A percentile compares a stretch with the other conserved stretches of the same genome.
phyloP scores from a whole-genome alignment of 2,888 invertebrate genomes.

The Pasiphila rectangulata region DNA sequence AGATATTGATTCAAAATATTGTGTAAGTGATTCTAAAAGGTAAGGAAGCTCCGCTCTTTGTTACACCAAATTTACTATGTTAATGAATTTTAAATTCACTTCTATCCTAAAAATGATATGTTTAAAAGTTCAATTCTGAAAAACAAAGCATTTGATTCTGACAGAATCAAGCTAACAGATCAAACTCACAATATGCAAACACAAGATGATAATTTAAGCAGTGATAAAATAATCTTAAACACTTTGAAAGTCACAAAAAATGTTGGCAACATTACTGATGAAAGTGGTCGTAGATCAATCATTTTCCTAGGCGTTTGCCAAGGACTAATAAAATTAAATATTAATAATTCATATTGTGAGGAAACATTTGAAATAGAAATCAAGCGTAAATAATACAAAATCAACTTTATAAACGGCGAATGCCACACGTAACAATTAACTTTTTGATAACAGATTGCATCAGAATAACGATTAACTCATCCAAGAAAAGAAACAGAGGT shows the following conservation, averaged over 20 bases:
- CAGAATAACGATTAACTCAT: too few relatives aligned
- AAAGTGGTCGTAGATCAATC: slow-evolving; percentile 25
- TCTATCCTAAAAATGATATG: too few relatives aligned
- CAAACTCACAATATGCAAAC: background rate
- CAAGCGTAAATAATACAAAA: slow-evolving; percentile 3
- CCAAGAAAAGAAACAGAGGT: too few relatives aligned
- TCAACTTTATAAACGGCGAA: background rate
- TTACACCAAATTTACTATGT: too few relatives aligned
- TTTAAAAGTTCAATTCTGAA: too few relatives aligned
- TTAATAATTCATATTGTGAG: slow-evolving; percentile 18
- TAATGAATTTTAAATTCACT: too few relatives aligned
- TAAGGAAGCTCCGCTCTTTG: slow-evolving; percentile 22
- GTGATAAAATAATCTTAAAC: background rate
- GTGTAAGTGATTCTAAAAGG: slow-evolving; percentile 8
- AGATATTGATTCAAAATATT: background rate
- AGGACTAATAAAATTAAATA: too few relatives aligned
- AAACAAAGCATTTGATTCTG: too few relatives aligned
- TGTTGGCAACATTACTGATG: slow-evolving; percentile 25
- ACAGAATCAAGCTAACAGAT: background rate
- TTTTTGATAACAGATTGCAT: background rate
- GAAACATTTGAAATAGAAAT: slow-evolving; percentile 11
- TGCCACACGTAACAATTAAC: too few relatives aligned
- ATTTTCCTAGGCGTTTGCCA: slow-evolving; percentile 20
- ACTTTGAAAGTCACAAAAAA: slow-evolving; percentile 11
- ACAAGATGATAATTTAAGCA: background rate